Conservation (phyloP, 2,888 invertebrate genomes). For the Zygogramma bicolorata region DNA sequence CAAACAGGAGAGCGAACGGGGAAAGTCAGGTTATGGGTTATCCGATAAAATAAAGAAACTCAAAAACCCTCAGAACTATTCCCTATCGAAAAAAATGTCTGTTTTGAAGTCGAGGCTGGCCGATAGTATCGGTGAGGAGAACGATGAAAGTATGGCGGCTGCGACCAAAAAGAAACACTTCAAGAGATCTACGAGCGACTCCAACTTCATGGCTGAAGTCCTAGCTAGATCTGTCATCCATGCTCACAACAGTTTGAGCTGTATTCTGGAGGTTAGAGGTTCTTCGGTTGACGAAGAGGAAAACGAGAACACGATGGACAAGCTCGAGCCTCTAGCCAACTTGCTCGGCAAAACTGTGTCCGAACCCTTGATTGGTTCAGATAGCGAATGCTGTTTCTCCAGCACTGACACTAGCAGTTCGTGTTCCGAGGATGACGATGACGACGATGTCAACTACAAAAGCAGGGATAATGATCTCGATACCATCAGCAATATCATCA, state of each 20-base stretch:
- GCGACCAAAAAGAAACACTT: conserved; percentile 67
- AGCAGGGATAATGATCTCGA: conserved; percentile 64
- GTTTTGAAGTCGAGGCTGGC: conserved; percentile 71
- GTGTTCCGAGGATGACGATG: conserved; percentile 61
- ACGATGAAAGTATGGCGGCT: conserved; percentile 66
- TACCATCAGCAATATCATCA: conserved; percentile 72
- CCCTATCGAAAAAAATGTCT: conserved; percentile 74
- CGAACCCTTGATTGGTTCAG: conserved; percentile 42
- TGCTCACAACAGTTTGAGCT: conserved; percentile 71
- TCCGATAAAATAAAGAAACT: conserved; percentile 74
- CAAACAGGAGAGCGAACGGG: conserved; percentile 73
- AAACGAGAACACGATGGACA: conserved; percentile 50
- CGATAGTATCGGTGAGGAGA: conserved; percentile 68
- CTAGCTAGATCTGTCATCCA: conserved; percentile 76
- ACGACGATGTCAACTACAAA: conserved; percentile 60
- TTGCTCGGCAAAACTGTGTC: conserved; percentile 52
- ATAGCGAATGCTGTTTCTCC: conserved; percentile 43
- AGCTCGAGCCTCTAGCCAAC: conserved; percentile 45
- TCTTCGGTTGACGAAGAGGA: conserved; percentile 65
- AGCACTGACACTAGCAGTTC: conserved; percentile 52
- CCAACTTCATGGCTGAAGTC: conserved; percentile 75
- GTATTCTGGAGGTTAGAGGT: conserved; percentile 71
- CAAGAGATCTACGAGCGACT: conserved; percentile 67
- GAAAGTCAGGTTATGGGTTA: conserved; percentile 68
- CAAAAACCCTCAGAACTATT: conserved; percentile 71